phyloP scores from a whole-genome alignment of 2,113 vertebrate species.

The Rhipidura dahli region DNA sequence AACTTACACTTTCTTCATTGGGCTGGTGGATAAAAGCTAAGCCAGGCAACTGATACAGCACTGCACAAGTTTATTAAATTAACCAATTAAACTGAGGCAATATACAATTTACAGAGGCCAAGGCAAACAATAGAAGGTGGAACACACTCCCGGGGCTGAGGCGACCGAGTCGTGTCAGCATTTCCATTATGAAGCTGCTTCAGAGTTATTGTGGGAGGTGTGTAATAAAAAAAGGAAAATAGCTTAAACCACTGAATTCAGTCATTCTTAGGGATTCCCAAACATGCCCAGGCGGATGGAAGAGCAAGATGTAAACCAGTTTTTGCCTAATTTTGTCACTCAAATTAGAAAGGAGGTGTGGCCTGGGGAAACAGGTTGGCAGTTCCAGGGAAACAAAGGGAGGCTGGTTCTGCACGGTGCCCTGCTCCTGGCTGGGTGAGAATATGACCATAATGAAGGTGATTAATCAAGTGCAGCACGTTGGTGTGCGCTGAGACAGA shows the following conservation, averaged over 20 bases:
- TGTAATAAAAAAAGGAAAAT: neutral
- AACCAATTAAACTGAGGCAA: conserved; percentile 50
- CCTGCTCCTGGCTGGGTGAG: neutral
- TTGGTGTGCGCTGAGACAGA: neutral
- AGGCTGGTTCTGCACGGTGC: neutral
- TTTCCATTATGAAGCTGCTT: conserved; percentile 39
- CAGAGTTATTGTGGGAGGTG: neutral
- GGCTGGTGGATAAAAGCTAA: conserved; percentile 14
- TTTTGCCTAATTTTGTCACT: conserved; percentile 45
- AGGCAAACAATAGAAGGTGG: conserved; percentile 57
- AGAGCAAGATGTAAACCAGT: neutral
- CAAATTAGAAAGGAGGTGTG: conserved; percentile 25
- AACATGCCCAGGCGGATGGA: neutral
- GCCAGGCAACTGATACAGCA: conserved; percentile 50
- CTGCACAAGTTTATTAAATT: conserved; percentile 62
- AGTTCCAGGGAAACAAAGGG: neutral
- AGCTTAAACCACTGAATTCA: conserved; percentile 38
- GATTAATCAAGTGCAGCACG: neutral
- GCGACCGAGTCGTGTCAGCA: neutral
- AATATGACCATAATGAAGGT: neutral
- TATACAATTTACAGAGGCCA: conserved; percentile 35
- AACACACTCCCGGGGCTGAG: neutral
- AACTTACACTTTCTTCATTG: conserved; percentile 43
- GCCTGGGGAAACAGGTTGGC: conserved; percentile 13
- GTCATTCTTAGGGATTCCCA: conserved; percentile 49